Base-by-base conservation (phyloP, 64 coral and sea anemone species). In the Pachyseris speciosa region DNA sequence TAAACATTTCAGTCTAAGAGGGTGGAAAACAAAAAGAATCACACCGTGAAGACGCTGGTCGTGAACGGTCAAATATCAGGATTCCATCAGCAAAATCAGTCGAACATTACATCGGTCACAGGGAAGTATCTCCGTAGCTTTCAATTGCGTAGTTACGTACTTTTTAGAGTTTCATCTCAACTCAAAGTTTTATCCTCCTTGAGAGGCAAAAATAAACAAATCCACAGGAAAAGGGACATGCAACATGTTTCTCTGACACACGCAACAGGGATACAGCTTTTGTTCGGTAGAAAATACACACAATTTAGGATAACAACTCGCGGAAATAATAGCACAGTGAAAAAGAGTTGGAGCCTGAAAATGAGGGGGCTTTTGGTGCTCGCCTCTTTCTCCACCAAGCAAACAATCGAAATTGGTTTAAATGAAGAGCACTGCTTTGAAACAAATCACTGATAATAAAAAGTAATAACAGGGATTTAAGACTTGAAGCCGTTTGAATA, bases 401-500 rank as follows among this genome's bases (percentile, higher is more conserved):
- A 25, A 60, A 59, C 19, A 39, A 39, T 5, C 32, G 53, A 63
- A 81, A 81, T 81, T 15, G n/a, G 30, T 57, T 37, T 81, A 24
- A 81, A 81, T 63, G n/a, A 81, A 61, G 13, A 36, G 16, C 63
- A 7, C n/a, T 63, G 10, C 51, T 81, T 63, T 26, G 51, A 39
- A 25, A 61, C 77, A 61, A 57, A 20, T 40, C 0, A 33, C 6
- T 12, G 53, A 81, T 81, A 60, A 60, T 81, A 61, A 81, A 81
- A 63, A 59, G 28, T 10, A 81, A 81, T 63, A 61, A 63, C 25
- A 28, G 19, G 31, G 75, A 79, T 79, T 79, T 40, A 41, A 34
- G 77, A 10, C 31, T 57, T 79, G 16, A 39, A 38, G 22, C 10
- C 32, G 32, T 61, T 81, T 81, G 27, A 57, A 81, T 61, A 37